Base-by-base conservation (phyloP, 2,113 vertebrate genomes). In the Ptilorrhoa leucosticta region DNA sequence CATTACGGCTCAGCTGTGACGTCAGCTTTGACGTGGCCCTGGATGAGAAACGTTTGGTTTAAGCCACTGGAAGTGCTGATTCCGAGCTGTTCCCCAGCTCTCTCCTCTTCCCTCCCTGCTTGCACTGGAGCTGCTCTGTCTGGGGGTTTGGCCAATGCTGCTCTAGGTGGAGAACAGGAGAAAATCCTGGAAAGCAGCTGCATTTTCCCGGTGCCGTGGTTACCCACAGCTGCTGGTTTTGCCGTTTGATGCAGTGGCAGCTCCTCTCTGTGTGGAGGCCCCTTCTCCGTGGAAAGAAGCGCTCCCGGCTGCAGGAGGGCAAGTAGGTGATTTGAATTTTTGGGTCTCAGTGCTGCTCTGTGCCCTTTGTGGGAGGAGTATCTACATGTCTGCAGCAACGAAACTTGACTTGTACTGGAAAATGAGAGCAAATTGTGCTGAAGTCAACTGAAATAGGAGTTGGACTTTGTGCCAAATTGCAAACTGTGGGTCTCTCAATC, bases 131-230 rank as follows among this genome's bases (percentile, higher is more conserved):
- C 45, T 10, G 15, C 30, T 47, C 23, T 68, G 6, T 28, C 33
- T 40, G 40, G 60, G 65, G n/a, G 4, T 30, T 90, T 83, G 61
- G 40, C 37, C 16, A 8, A 10, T 5, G 44, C 60, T 68, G 39
- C 44, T 77, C 0, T 7, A 35, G 37, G n/a, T 27, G 20, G 37
- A 28, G 23, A 50, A 3, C 8, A 11, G 51, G 35, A 50, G 61
- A 24, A 88, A 53, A 69, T n/a, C 28, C 31, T 89, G 63, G n/a
- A 20, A 72, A 61, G 27, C 31, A 26, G 5, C 63, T 68, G 27
- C 4, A 0, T 47, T 69, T 53, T 44, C 30, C 45, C 17, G 1
- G 53, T 3, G 1, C 28, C 0, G 0, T 13, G 9, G 10, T 24
- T 39, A 27, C 35, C 35, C 6, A 3, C 4, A 30, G 33, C 23